Base-by-base conservation (phyloP, 2,888 invertebrate genomes). In the Molorchus minor region DNA sequence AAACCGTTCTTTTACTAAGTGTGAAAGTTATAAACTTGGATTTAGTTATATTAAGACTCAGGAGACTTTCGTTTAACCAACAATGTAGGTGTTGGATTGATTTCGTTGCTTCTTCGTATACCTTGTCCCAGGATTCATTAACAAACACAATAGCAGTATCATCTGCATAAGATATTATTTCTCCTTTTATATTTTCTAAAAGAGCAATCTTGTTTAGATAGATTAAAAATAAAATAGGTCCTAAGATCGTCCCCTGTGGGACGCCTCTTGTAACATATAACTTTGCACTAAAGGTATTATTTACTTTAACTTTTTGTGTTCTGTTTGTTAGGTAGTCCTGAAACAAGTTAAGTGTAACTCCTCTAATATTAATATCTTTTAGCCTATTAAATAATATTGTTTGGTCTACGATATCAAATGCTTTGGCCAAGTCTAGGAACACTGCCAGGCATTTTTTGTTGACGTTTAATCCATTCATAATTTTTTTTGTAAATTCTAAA, bases 341-440 rank as follows among this genome's bases (percentile, higher is more conserved):
- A 17, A 57, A 16, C 13, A 58, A 21, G 16, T 52, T 21, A 30
- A 58, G 25, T 16, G 21, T 40, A 10, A 36, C 29, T 4, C 45
- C 52, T 25, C 51, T 7, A 12, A 57, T 17, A 15, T 51, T 44
- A 41, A 30, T 33, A n/a, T 38, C 15, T 15, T 17, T 17, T 12
- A 51, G n/a, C 7, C 20, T 30, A 30, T 40, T 13, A 3, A 47
- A 3, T 8, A 49, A 41, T 20, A 19, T n/a, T 8, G 17, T 30
- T 12, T 57, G 49, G 21, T 30, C 17, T 3, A 57, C 51, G 10
- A 35, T 25, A 29, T 53, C 40, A 17, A 58, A 58, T 33, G 57
- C 57, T 38, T 58, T 58, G 17, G 52, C 51, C 10, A 57, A 38
- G 25, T 52, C 57, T 3, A 57, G 25, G 12, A 51, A 45, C 35